Evolutionary conservation across 2,888 invertebrate species (phyloP).

Genomic region (Lamellibrachia satsuma): DNA sequence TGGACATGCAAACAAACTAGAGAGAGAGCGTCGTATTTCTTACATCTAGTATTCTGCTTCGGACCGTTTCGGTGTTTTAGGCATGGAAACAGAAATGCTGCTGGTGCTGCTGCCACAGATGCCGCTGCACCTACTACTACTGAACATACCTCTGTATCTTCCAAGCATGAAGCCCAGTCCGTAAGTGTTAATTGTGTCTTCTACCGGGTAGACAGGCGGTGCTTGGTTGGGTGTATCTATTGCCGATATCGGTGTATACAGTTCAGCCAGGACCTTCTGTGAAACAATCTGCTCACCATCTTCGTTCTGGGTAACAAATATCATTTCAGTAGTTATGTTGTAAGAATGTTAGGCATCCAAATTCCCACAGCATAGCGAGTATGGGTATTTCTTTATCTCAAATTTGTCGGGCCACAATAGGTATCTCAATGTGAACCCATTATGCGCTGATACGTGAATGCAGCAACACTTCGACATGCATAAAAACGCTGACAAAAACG

Average conservation of each 20-base stretch:
- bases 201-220: conserved; percentile 27
- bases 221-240: neutral
- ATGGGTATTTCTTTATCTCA: too few species aligned
- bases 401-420: too few species aligned
- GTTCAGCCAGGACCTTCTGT: neutral
- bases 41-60: too few species aligned
- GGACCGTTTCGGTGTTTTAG: too few species aligned
- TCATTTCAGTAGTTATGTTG: neutral
- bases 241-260: neutral
- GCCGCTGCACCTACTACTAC: too few species aligned
- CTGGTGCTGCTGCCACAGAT: too few species aligned
- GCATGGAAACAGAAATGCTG: too few species aligned
- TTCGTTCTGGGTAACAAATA: neutral
- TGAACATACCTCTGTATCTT: neutral
- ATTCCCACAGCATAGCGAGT: neutral
- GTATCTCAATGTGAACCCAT: too few species aligned
- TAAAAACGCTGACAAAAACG: neutral
- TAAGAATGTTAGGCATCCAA: neutral
- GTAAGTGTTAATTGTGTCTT: conserved; percentile 25
- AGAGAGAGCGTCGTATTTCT: too few species aligned
- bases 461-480: neutral
- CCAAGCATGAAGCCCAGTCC: conserved; percentile 20
- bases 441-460: neutral
- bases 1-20: too few species aligned
- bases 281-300: neutral